Base-by-base conservation (phyloP, 2,113 vertebrate species). In the Pampusana beccarii region DNA sequence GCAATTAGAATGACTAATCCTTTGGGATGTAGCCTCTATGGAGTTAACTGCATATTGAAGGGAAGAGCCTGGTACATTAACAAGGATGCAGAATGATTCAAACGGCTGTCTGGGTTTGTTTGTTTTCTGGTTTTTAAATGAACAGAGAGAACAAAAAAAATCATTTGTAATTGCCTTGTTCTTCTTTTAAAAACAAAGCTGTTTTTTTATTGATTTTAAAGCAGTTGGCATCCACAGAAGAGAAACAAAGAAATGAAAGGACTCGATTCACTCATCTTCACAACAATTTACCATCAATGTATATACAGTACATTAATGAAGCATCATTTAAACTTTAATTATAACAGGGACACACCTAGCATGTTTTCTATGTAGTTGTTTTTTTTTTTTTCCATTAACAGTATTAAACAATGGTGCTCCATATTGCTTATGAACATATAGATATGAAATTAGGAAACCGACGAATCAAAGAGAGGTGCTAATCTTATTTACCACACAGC, bases 351-450 rank as follows among this genome's bases (percentile, higher is more conserved):
- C 98, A 99, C 98, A 98, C 98, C 98, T 97, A 98, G 97, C 97
- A 97, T 97, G 95, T 98, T 97, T 98, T 97, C 97, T 99, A 99
- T 92, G 98, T 98, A 98, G 80, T 98, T n/a, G n/a, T n/a, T n/a
- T n/a, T n/a, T 99, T 93, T 98, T 98, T 98, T 99, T 93, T 98
- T 98, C 98, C 98, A 98, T 98, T 98, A 98, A 99, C 98, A 98
- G 98, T 98, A 98, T 98, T 98, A 99, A 99, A 99, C 98, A 98
- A 99, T 98, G 98, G 98, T 99, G 99, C 98, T 99, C 98, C 99
- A 98, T 99, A 99, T 99, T 99, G 99, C 99, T 99, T 99, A 99
- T 99, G 99, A 99, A 99, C 99, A 99, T 98, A 98, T 66, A 99
- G 98, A 98, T 98, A 99, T 98, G 98, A 99, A 98, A 98, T 98